Evolutionary conservation across 2,797 vertebrate species (phyloP).

Genomic region (Peromyscus melanophrys): DNA sequence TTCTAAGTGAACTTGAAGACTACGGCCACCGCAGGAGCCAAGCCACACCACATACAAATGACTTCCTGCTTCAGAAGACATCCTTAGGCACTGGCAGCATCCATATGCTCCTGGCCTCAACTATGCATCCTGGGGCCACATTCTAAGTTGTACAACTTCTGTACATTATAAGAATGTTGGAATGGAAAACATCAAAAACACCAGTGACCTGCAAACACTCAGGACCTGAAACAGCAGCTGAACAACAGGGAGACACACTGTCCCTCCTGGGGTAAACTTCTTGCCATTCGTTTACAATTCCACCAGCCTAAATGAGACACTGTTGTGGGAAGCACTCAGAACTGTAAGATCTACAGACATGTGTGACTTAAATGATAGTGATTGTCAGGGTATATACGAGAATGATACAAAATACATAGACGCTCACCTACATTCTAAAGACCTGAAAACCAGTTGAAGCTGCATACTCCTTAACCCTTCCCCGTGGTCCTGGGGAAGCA

Average conservation of each 20-base stretch:
- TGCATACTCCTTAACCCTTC: too few relatives aligned
- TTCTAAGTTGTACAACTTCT: not conserved
- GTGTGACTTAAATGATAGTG: not conserved
- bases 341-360: not conserved
- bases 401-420: not conserved
- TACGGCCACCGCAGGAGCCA: fast-evolving
- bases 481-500: fast-evolving
- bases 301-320: not conserved
- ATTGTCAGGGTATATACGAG: not conserved
- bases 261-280: not conserved
- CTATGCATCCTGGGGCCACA: not conserved
- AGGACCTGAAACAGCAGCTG: too few relatives aligned
- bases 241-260: fast-evolving
- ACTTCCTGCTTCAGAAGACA: not conserved
- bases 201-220: fast-evolving
- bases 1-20: not conserved
- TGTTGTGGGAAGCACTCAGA: not conserved
- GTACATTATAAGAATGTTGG: not conserved
- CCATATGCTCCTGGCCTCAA: fast-evolving
- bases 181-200: not conserved
- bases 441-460: not conserved
- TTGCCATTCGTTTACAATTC: not conserved
- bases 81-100: too few relatives aligned
- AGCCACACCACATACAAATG: not conserved
- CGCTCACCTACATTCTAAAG: not conserved